Evolutionary conservation across 2,888 invertebrate genomes (phyloP).

Genomic region (Cylloceria caligata): DNA sequence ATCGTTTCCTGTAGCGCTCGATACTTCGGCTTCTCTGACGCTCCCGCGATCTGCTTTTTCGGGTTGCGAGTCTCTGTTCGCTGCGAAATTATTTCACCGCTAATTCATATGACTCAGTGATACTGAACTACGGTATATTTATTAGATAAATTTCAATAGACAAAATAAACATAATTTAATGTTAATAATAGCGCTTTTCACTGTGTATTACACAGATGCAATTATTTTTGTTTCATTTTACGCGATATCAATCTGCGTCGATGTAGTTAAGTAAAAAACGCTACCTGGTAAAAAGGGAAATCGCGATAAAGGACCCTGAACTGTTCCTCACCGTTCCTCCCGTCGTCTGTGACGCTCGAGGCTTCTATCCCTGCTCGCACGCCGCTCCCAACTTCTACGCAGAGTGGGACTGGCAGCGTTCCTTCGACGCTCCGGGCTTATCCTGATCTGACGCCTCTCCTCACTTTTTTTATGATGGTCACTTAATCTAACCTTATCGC

Average conservation of each 20-base stretch:
- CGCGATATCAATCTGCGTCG: not conserved
- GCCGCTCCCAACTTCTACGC: constrained; percentile 76
- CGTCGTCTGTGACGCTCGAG: constrained; percentile 78
- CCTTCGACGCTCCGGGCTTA: constrained; percentile 75
- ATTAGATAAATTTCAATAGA: not conserved
- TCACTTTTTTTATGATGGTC: constrained; percentile 65
- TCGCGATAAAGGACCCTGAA: not conserved
- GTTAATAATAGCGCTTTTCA: not conserved
- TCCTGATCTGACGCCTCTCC: constrained; percentile 57
- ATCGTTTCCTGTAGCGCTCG: constrained; percentile 76
- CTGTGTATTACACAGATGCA: not conserved
- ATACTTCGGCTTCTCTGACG: constrained; percentile 77
- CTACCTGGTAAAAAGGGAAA: not conserved
- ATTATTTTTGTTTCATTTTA: not conserved
- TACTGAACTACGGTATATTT: not conserved
- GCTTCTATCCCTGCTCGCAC: constrained; percentile 78
- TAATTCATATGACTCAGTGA: constrained; percentile 36
- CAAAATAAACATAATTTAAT: not conserved
- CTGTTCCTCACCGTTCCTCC: constrained; percentile 80
- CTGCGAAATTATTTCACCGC: constrained; percentile 69
- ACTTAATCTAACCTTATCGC: constrained; percentile 69
- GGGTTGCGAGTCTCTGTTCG: constrained; percentile 68
- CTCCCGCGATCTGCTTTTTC: constrained; percentile 82
- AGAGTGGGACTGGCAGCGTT: constrained; percentile 68
- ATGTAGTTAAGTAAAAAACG: not conserved